These are phyloP conservation scores for Chironomus riparius DNA, from an alignment of 2,888 invertebrate species.

Conservation along the genomic window DNA sequence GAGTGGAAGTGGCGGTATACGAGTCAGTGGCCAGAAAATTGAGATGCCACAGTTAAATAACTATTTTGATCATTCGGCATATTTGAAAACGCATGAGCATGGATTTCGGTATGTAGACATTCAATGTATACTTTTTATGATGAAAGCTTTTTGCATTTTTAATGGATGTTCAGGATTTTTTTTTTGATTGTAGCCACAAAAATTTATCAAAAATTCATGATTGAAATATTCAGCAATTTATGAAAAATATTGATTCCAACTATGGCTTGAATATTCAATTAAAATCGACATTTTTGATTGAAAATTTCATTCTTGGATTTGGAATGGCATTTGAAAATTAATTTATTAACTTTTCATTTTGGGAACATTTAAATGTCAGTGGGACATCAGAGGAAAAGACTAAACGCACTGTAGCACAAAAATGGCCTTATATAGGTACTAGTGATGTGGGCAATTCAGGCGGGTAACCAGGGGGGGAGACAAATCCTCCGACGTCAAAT, in stretches of 20 bases:
- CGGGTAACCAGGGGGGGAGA: no score
- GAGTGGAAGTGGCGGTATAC: not conserved
- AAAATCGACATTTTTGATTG: not conserved
- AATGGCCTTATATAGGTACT: no score
- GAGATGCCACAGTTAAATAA: constrained; percentile 21
- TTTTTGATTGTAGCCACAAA: not conserved
- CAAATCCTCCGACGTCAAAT: no score
- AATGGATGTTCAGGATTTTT: not conserved
- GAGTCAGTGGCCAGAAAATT: constrained; percentile 17
- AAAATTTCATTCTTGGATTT: not conserved
- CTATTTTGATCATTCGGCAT: constrained; percentile 20
- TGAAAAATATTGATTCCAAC: not conserved
- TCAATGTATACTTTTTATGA: not conserved
- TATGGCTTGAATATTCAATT: not conserved
- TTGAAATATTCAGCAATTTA: not conserved
- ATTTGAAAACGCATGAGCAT: constrained; percentile 17
- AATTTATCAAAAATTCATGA: not conserved
- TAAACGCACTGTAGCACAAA: no score
- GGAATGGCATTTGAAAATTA: not conserved
- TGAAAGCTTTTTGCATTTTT: not conserved
- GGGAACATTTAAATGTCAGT: no score
- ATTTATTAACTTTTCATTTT: not conserved
- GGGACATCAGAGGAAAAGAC: no score
- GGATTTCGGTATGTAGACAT: constrained; percentile 7
- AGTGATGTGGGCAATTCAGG: no score